Evolutionary conservation across 2,888 invertebrate species (phyloP), one percentile per base, ranked within the genome.

Genomic region (Stenodema calcarata): DNA sequence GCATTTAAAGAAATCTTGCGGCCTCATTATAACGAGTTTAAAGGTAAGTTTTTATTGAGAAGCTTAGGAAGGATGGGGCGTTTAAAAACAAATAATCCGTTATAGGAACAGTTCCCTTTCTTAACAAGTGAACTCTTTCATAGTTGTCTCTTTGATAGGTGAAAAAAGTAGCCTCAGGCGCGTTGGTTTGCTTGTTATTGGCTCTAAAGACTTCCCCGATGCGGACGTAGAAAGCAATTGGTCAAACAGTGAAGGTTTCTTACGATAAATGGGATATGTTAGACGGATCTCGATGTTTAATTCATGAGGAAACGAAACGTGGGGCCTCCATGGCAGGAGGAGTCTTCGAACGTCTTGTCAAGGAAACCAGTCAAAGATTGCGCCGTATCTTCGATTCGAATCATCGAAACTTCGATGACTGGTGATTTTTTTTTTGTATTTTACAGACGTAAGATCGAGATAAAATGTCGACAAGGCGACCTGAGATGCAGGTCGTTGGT

Each of bases 241-340:
- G 73, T 73, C 73, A 73, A 73, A 73, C 73, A 6, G 73, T 35
- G 41, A 41, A 35, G 73, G 73, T 73, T 73, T 73, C 41, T 28
- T 73, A 73, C 73, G 73, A 73, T 73, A 73, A 73, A 73, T 73
- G 35, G 73, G 73, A 73, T 73, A 41, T 28, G 30, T 30, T 35
- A 35, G 73, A 73, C 30, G 73, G 73, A 73, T 73, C 73, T 9
- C 18, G 73, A 73, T 73, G 73, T 73, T 73, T 73, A 73, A 73
- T 73, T 73, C 73, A 73, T 73, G 73, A 73, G 41, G 73, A 41
- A 16, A 28, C 35, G 23, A 23, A 62, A 27, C 2, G 62, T 14
- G n/a, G n/a, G n/a, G 62, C 18, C 27, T 23, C 62, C 62, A 4
- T 62, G 62, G 62, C 62, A 7, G 23, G 62, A 18, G 27, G 23